A percentile compares a stretch with the other conserved stretches of the same genome.
phyloP scores from a whole-genome alignment of 2,888 invertebrate genomes.

The Lasioglossum figueresi region DNA sequence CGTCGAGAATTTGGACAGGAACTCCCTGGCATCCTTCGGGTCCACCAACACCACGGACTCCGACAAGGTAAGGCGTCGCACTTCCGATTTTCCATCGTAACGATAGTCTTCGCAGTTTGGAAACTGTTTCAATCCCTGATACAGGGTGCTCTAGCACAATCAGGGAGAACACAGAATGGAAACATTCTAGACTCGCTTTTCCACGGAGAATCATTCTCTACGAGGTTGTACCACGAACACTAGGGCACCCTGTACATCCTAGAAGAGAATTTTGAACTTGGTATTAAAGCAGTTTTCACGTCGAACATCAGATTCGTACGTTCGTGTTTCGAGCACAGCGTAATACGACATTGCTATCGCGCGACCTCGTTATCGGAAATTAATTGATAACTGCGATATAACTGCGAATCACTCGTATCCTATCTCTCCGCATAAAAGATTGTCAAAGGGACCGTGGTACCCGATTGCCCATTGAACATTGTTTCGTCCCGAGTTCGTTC shows the following conservation, averaged over 20 bases:
- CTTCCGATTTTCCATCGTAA: neutral
- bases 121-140: neutral
- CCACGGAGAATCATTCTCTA: too few species aligned
- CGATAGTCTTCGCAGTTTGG: accelerated
- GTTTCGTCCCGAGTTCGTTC: neutral
- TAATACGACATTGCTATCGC: neutral
- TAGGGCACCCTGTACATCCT: too few species aligned
- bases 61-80: constrained; percentile 90
- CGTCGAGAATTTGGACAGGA: constrained; percentile 94
- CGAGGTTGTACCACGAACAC: too few species aligned
- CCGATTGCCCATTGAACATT: neutral
- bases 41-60: constrained; percentile 97
- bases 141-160: neutral
- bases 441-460: neutral
- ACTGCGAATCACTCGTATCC: neutral
- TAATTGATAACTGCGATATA: neutral
- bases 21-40: constrained; percentile 95
- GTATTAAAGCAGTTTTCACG: neutral
- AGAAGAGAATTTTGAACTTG: neutral
- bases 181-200: too few species aligned
- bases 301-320: neutral
- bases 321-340: neutral
- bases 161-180: neutral
- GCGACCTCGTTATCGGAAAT: neutral
- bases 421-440: neutral